Base-by-base conservation (phyloP, 2,113 vertebrate genomes). In the Neoarius graeffei region DNA sequence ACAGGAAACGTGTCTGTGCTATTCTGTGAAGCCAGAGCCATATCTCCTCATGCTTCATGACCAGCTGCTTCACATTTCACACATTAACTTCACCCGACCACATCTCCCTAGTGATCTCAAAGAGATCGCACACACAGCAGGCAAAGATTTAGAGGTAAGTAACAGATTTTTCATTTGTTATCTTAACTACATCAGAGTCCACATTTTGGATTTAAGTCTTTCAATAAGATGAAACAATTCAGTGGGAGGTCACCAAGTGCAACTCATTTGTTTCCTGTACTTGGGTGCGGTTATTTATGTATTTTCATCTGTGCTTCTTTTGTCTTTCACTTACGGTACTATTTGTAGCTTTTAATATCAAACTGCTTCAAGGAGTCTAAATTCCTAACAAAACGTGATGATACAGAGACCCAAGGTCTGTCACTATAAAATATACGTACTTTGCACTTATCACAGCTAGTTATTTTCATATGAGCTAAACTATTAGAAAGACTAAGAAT, bases 1-100 rank as follows among this genome's bases (percentile, higher is more conserved):
- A 66, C 90, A 91, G 92, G 92, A 92, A 91, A 76, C 52, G 69
- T 30, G 79, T 91, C 74, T 48, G 20, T 81, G 50, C 52, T n/a
- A 42, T 59, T 27, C 54, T 57, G 60, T 76, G 52, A 66, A n/a
- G 9, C 35, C 42, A 56, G 4, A 60, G 60, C 23, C 57, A 64
- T 54, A 86, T 69, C 25, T 81, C 50, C 57, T 74, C 56, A 48
- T 0, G 69, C 81, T 79, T 66, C 74, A 81, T 74, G 82, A 76
- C 7, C 42, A 19, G 5, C 64, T 79, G 73, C 15, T 35, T 73
- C 27, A 64, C 20, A 81, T 25, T 52, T 74, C 67, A 71, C 57
- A 59, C 35, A 23, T 57, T 76, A 50, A 23, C 69, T 57, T 15
- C 10, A 48, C 9, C 4, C 48, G 5, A 5, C 30, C 81, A 48